Conservation (phyloP, 2,888 invertebrate species). For the Platerodrilus igneus region DNA sequence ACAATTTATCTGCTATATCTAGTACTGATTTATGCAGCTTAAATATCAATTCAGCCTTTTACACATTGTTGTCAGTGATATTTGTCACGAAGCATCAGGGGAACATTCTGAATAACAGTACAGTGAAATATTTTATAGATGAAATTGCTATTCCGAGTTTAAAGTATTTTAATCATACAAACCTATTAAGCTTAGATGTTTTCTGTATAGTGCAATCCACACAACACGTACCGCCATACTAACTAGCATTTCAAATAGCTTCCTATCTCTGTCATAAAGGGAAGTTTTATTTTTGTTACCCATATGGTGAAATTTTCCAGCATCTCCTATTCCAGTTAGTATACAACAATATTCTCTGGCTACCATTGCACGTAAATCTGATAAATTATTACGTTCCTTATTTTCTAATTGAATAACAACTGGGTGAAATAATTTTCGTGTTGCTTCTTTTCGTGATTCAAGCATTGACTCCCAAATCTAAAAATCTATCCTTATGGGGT, state of each 20-base stretch:
- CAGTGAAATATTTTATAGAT: neutral
- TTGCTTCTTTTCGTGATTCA: constrained; percentile 50
- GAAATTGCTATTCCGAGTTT: neutral
- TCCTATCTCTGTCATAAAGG: constrained; percentile 59
- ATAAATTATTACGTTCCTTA: constrained; percentile 53
- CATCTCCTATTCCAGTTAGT: constrained; percentile 54
- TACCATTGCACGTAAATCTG: constrained; percentile 56
- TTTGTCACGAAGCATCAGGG: no score
- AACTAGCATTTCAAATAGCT: constrained; percentile 57
- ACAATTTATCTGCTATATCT: no score
- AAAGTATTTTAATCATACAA: constrained; percentile 22
- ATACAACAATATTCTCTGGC: constrained; percentile 59
- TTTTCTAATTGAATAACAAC: constrained; percentile 50
- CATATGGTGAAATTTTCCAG: constrained; percentile 58
- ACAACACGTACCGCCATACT: constrained; percentile 58
- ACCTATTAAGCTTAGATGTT: constrained; percentile 59
- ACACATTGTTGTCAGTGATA: no score
- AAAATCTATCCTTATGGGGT: neutral
- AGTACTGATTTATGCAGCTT: no score
- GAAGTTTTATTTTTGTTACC: constrained; percentile 54
- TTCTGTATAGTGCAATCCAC: constrained; percentile 60
- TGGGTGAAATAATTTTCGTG: constrained; percentile 54
- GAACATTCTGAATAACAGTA: no score
- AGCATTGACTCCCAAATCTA: constrained; percentile 57
- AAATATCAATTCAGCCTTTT: no score